These are phyloP conservation scores for Pseudomyrmex concolor DNA, from an alignment of 1,140 invertebrate species.

Conservation along the genomic window DNA sequence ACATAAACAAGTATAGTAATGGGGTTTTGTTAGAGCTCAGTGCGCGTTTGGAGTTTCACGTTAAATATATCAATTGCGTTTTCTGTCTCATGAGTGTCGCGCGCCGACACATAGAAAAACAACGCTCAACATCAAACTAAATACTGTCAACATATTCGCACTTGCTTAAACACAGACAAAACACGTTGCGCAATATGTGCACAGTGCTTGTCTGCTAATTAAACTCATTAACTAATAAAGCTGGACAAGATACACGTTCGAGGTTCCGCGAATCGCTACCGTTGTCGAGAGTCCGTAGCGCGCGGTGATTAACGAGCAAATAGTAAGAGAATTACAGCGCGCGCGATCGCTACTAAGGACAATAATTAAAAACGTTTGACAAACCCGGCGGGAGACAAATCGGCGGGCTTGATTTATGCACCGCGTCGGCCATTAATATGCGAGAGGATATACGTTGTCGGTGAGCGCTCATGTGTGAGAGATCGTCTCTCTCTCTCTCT, in stretches of 20 bases:
- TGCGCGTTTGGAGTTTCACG: slow-evolving; percentile 52
- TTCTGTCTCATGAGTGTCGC: too few relatives aligned
- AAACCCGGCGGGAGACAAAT: slow-evolving; percentile 42
- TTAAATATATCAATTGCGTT: too few relatives aligned
- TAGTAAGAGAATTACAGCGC: slow-evolving; percentile 41
- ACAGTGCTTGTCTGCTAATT: not conserved
- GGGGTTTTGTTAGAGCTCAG: slow-evolving; percentile 66
- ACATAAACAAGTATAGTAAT: slow-evolving; percentile 28
- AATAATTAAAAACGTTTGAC: slow-evolving; percentile 57
- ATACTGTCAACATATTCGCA: not conserved
- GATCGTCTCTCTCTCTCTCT: too few relatives aligned
- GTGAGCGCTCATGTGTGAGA: not conserved
- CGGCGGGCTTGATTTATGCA: slow-evolving; percentile 30
- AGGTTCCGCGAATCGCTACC: slow-evolving; percentile 5
- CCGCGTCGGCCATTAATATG: slow-evolving; percentile 16
- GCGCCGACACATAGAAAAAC: not conserved
- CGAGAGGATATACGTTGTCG: not conserved
- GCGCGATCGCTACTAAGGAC: not conserved
- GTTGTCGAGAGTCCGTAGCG: not conserved
- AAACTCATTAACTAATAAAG: slow-evolving; percentile 36
- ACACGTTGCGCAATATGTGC: not conserved
- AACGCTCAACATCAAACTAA: not conserved
- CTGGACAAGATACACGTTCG: slow-evolving; percentile 31
- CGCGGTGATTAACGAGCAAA: slow-evolving; percentile 40
- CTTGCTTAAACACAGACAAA: not conserved